Evolutionary conservation across 2,888 invertebrate genomes (phyloP).

Genomic region (Limnephilus lunatus): DNA sequence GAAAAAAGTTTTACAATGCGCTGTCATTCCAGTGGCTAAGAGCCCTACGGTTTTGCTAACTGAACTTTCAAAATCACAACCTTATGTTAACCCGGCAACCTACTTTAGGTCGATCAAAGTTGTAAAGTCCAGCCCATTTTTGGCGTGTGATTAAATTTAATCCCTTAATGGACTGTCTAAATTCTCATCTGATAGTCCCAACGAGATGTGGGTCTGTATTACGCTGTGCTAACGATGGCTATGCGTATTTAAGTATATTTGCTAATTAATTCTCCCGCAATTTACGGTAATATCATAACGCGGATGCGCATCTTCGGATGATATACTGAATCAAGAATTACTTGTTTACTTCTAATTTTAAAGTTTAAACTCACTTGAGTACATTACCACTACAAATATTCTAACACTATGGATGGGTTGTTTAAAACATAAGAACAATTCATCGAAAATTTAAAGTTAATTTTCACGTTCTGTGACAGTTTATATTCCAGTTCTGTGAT

Average conservation of each 20-base stretch:
- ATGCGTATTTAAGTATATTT: neutral
- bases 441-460: too few species aligned
- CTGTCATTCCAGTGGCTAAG: too few species aligned
- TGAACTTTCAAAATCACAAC: neutral
- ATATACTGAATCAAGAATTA: neutral
- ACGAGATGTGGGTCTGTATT: neutral
- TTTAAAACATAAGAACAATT: too few species aligned
- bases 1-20: too few species aligned
- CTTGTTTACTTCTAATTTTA: too few species aligned
- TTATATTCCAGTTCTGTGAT: too few species aligned
- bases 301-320: neutral
- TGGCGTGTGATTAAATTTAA: conserved; percentile 51
- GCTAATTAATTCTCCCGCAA: neutral
- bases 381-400: too few species aligned
- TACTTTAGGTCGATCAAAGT: neutral
- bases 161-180: conserved; percentile 51
- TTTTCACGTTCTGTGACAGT: too few species aligned
- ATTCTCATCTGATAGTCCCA: conserved; percentile 31
- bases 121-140: neutral
- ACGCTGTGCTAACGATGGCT: neutral
- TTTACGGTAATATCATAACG: neutral
- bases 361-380: too few species aligned
- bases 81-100: neutral
- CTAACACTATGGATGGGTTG: too few species aligned
- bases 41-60: too few species aligned